These are phyloP conservation scores for Ips typographus DNA, from an alignment of 1,140 invertebrate genomes.

Conservation along the genomic window DNA sequence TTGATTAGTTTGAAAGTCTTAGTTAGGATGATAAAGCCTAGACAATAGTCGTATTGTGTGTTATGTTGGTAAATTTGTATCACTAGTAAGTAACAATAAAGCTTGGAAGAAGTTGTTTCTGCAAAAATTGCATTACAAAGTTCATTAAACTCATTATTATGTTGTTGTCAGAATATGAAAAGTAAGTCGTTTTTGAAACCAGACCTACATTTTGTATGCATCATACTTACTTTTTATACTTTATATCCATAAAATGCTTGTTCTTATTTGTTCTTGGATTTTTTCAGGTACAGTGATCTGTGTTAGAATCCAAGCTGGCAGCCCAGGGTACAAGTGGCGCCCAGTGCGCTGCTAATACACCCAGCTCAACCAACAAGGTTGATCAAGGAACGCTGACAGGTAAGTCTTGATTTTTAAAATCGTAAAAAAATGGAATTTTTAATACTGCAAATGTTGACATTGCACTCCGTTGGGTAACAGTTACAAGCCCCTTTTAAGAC, in stretches of 20 bases:
- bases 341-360: slow-evolving; percentile 50
- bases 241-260: neutral
- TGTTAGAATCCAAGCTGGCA: slow-evolving; percentile 56
- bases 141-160: neutral
- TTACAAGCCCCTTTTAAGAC: too few relatives aligned
- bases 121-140: neutral
- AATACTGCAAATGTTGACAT: too few relatives aligned
- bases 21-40: too few relatives aligned
- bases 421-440: too few relatives aligned
- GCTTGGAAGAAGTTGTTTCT: neutral
- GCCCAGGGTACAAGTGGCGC: slow-evolving; percentile 58
- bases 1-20: too few relatives aligned
- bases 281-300: slow-evolving; percentile 45
- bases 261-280: neutral
- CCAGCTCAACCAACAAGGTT: slow-evolving; percentile 45
- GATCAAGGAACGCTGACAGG: slow-evolving; percentile 59
- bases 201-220: neutral
- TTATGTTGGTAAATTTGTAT: too few relatives aligned
- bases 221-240: neutral
- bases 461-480: too few relatives aligned
- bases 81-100: too few relatives aligned
- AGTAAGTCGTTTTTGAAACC: neutral
- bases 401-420: slow-evolving; percentile 37
- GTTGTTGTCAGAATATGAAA: neutral
- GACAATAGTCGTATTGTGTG: too few relatives aligned